Percentiles rank a stretch among this genome's conserved stretches.
Conservation (phyloP, 2,888 invertebrate genomes). For the Smittia aterrima region DNA sequence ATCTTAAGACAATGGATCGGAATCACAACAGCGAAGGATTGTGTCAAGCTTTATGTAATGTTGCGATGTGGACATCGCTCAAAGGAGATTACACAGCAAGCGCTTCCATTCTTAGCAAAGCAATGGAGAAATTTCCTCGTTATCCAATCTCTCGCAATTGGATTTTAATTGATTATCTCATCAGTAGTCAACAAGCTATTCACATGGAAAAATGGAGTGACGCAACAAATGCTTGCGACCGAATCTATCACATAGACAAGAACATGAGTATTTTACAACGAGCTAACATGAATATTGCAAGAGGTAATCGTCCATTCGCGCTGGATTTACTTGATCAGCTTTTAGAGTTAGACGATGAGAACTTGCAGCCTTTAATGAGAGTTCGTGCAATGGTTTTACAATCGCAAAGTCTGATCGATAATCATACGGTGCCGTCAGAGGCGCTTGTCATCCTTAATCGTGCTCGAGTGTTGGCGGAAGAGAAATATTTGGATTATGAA, state of each 20-base stretch:
- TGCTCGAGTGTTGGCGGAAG: slow-evolving; percentile 71
- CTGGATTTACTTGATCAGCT: slow-evolving; percentile 49
- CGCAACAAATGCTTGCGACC: slow-evolving; percentile 67
- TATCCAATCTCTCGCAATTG: slow-evolving; percentile 63
- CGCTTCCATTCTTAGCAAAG: slow-evolving; percentile 60
- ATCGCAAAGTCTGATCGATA: slow-evolving; percentile 62
- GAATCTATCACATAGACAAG: slow-evolving; percentile 65
- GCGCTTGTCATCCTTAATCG: slow-evolving; percentile 62
- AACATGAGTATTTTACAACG: slow-evolving; percentile 63
- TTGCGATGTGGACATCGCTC: slow-evolving; percentile 57
- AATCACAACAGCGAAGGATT: slow-evolving; percentile 66
- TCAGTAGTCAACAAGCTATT: slow-evolving; percentile 56
- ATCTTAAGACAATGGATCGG: slow-evolving; percentile 62
- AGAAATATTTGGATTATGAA: slow-evolving; percentile 75
- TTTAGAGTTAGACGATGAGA: slow-evolving; percentile 44
- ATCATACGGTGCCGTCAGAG: slow-evolving; percentile 56
- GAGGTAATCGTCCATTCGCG: slow-evolving; percentile 52
- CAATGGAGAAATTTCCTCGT: slow-evolving; percentile 64
- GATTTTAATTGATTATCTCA: slow-evolving; percentile 65
- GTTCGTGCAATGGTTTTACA: slow-evolving; percentile 68
- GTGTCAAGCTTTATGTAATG: slow-evolving; percentile 67
- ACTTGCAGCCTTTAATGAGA: slow-evolving; percentile 55
- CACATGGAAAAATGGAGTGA: slow-evolving; percentile 63
- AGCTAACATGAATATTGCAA: slow-evolving; percentile 52
- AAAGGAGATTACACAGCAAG: slow-evolving; percentile 60